Percentiles rank a stretch among this genome's conserved stretches.
These are phyloP conservation scores for Hippocampus guttulatus DNA, from an alignment of 2,113 vertebrate genomes.

Conservation along the genomic window DNA sequence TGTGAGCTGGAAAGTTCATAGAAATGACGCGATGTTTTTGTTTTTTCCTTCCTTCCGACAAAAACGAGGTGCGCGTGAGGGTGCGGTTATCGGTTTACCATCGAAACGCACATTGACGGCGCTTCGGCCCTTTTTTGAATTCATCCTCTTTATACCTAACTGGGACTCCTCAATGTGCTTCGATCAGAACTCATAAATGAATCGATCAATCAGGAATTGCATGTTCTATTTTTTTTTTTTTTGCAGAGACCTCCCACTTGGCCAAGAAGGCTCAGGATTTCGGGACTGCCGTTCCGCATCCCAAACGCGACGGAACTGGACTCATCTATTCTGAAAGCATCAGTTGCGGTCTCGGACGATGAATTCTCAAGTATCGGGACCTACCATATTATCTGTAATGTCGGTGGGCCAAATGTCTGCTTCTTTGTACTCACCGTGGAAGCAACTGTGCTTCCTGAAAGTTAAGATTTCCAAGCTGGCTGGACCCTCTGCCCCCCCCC, in stretches of 20 bases:
- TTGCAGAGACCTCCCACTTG: slow-evolving; percentile 24
- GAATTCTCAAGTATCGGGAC: slow-evolving; percentile 2
- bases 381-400: not conserved
- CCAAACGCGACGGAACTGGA: slow-evolving; percentile 35
- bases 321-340: slow-evolving; percentile 36
- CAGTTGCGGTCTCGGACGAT: slow-evolving; percentile 33
- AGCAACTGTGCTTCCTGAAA: slow-evolving; percentile 52
- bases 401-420: not conserved
- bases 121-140: too few species aligned
- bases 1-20: slow-evolving; percentile 25
- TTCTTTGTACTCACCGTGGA: slow-evolving; percentile 15
- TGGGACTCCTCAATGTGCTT: too few species aligned
- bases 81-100: too few species aligned
- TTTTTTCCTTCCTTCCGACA: not conserved
- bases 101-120: too few species aligned
- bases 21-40: not conserved
- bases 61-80: slow-evolving; percentile 12
- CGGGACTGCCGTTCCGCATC: not conserved
- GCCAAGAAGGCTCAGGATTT: not conserved
- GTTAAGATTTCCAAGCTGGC: slow-evolving; percentile 49
- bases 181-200: too few species aligned
- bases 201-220: too few species aligned
- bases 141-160: too few species aligned
- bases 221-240: too few species aligned
- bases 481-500: slow-evolving; percentile 18